phyloP scores from a whole-genome alignment of 2,113 vertebrate species.

The Corydoras sp. region DNA sequence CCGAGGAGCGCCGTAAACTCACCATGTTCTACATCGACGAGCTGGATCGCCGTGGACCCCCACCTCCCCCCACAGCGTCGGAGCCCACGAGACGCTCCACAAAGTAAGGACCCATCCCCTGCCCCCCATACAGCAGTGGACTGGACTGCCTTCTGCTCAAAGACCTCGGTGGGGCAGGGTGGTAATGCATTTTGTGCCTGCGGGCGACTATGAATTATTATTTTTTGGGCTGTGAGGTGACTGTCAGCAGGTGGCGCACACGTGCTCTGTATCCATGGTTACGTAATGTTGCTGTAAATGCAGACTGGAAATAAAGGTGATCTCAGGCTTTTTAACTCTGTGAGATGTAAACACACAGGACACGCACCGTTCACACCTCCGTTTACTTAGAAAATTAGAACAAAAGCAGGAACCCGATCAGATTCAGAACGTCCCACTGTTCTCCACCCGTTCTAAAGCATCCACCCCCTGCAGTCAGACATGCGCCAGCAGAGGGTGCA shows the following conservation, averaged over 20 bases:
- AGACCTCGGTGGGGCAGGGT: no score
- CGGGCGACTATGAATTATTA: neutral
- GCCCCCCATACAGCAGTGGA: neutral
- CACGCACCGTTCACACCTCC: neutral
- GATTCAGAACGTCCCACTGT: conserved; percentile 37
- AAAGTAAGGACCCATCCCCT: conserved; percentile 61
- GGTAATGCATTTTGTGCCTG: no score
- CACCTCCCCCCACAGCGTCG: conserved; percentile 92
- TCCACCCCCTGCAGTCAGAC: neutral
- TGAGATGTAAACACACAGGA: conserved; percentile 1
- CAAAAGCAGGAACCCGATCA: conserved; percentile 29
- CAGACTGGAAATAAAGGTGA: conserved; percentile 72
- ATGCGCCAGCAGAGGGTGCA: conserved; percentile 8
- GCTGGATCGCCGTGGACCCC: conserved; percentile 91
- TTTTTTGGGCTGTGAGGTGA: neutral
- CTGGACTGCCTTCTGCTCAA: no score
- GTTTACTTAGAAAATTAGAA: conserved; percentile 33
- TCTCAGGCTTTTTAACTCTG: conserved; percentile 61
- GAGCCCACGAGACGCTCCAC: conserved; percentile 92
- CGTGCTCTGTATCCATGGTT: conserved; percentile 59
- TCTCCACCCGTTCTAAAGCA: conserved; percentile 24
- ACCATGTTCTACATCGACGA: conserved; percentile 97
- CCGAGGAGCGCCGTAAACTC: conserved; percentile 90
- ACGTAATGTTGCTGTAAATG: conserved; percentile 75
- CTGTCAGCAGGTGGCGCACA: conserved; percentile 21